phyloP scores from a whole-genome alignment of 37 sponge, comb jelly and placozoan species.

The Agelas oroides region DNA sequence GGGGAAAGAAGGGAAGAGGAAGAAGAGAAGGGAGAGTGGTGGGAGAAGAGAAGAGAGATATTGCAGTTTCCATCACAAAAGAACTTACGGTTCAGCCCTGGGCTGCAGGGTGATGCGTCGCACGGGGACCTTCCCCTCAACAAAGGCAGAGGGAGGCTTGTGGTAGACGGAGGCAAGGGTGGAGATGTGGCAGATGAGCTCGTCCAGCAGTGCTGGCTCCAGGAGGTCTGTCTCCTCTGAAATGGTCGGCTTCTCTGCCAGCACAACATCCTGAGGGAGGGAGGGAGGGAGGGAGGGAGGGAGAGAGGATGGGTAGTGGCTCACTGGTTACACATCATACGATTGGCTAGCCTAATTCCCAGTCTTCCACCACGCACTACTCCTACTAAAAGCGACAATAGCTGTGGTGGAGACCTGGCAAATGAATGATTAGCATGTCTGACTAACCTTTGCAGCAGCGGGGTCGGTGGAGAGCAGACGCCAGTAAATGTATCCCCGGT shows the following conservation, averaged over 20 bases:
- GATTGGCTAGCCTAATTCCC: neutral
- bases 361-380: neutral
- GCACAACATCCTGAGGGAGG: constrained; percentile 84
- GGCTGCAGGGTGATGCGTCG: constrained; percentile 83
- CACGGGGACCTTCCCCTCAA: constrained; percentile 95
- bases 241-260: constrained; percentile 98
- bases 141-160: constrained; percentile 97
- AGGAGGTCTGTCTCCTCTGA: constrained; percentile 98
- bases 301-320: neutral
- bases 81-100: constrained; percentile 78
- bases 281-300: neutral
- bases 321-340: neutral
- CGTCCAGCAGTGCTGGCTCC: constrained; percentile 96
- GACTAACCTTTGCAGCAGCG: constrained; percentile 93
- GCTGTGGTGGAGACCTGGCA: no score
- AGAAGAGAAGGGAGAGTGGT: neutral
- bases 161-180: constrained; percentile 99
- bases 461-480: constrained; percentile 98
- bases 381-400: neutral
- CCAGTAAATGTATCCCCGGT: constrained; percentile 99
- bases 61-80: neutral
- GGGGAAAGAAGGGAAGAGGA: constrained; percentile 12
- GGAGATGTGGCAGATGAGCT: constrained; percentile 96
- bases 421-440: no score
- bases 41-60: neutral